A percentile compares a stretch with the other conserved stretches of the same genome.
Conservation (phyloP, 2,113 vertebrate genomes). For the Hippocampus comes region DNA sequence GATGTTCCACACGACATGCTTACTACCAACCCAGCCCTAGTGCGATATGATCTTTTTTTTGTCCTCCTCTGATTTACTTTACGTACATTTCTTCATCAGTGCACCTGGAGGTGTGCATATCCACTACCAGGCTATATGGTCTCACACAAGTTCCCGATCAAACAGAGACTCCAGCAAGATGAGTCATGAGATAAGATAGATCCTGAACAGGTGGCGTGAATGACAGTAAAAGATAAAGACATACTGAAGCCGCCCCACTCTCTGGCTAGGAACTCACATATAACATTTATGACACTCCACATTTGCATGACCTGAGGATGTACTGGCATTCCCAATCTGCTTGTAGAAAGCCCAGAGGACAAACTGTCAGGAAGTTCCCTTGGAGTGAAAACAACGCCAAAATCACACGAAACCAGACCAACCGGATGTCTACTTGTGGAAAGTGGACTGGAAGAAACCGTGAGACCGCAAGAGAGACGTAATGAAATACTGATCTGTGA, state of each 20-base stretch:
- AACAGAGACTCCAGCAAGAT: constrained; percentile 4
- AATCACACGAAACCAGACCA: constrained; percentile 27
- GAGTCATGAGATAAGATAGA: constrained; percentile 13
- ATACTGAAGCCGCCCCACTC: not conserved
- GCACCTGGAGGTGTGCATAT: not conserved
- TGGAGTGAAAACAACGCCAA: not conserved
- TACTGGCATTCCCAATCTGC: constrained; percentile 19
- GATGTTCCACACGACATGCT: not conserved
- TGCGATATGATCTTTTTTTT: not conserved
- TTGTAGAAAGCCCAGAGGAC: constrained; percentile 8
- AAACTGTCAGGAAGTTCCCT: constrained; percentile 27
- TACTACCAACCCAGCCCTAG: not conserved
- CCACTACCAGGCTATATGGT: not conserved
- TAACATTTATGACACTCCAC: constrained; percentile 3
- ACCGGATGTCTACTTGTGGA: constrained; percentile 19
- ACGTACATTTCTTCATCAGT: not conserved
- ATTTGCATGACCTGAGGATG: constrained; percentile 42
- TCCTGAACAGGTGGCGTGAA: constrained; percentile 3
- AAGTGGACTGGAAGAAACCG: not conserved
- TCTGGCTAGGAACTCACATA: not conserved
- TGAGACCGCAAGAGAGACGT: not conserved
- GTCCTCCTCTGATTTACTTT: not conserved
- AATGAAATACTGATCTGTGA: not conserved
- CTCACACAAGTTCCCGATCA: constrained; percentile 5
- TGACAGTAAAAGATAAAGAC: constrained; percentile 18